Conservation (phyloP, 2,797 vertebrate genomes). For the Anableps anableps region DNA sequence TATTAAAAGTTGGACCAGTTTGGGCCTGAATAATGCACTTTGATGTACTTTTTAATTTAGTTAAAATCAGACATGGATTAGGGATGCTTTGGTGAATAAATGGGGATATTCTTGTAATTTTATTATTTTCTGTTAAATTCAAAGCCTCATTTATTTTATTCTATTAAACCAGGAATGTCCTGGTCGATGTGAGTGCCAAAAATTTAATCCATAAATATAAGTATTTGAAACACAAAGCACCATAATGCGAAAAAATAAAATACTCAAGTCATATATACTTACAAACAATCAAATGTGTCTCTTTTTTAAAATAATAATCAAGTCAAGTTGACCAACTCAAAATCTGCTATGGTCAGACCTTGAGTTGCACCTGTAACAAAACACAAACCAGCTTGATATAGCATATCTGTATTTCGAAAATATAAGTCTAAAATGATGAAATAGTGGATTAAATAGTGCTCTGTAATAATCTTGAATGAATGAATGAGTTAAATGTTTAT, state of each 20-base stretch:
- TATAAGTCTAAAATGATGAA: not conserved
- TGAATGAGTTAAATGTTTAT: not conserved
- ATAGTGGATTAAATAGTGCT: not conserved
- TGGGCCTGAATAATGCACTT: not conserved
- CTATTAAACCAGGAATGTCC: not conserved
- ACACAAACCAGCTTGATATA: not conserved
- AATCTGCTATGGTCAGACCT: not conserved
- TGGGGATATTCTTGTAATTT: not conserved
- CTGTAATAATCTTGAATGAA: not conserved
- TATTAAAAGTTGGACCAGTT: not conserved
- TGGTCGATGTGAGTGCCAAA: not conserved
- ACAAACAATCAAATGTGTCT: not conserved
- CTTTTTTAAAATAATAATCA: not conserved
- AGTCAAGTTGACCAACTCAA: not conserved
- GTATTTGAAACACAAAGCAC: not conserved
- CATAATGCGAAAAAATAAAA: not conserved
- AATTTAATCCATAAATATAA: not conserved
- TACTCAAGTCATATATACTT: not conserved
- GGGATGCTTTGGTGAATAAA: not conserved
- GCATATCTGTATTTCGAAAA: not conserved
- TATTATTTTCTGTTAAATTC: not conserved
- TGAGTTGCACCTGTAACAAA: not conserved
- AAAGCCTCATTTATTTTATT: not conserved
- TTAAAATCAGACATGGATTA: not conserved
- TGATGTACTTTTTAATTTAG: not conserved